These are phyloP conservation scores for Platerodrilus igneus DNA, from an alignment of 2,888 invertebrate species.

Conservation along the genomic window DNA sequence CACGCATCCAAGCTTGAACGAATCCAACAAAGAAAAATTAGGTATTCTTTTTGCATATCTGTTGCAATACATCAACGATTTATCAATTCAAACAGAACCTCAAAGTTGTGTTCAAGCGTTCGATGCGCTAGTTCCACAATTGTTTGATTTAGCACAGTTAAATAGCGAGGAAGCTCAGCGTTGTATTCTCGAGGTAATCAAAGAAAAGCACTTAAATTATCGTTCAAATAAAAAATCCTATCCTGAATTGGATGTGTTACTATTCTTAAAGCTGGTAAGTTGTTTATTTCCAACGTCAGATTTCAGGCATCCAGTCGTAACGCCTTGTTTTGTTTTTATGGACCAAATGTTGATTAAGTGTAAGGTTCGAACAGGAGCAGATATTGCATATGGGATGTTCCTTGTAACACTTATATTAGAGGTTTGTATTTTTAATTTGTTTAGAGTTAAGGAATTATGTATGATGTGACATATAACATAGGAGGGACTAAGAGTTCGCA, in stretches of 20 bases:
- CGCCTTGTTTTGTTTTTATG: slow-evolving; percentile 79
- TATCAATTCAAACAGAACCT: slow-evolving; percentile 50
- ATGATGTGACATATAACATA: no score
- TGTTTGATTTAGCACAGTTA: slow-evolving; percentile 67
- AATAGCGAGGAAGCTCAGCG: slow-evolving; percentile 65
- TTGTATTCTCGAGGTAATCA: slow-evolving; percentile 63
- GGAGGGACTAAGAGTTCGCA: no score
- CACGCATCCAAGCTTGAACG: slow-evolving; percentile 76
- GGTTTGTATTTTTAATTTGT: slow-evolving; percentile 50
- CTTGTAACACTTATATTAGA: slow-evolving; percentile 69
- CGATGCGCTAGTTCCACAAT: slow-evolving; percentile 51
- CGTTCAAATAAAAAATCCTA: slow-evolving; percentile 55
- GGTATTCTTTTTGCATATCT: slow-evolving; percentile 70
- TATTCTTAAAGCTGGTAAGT: slow-evolving; percentile 78
- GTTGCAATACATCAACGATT: slow-evolving; percentile 71
- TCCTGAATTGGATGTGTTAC: slow-evolving; percentile 65
- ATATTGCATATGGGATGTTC: slow-evolving; percentile 75
- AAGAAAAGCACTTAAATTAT: slow-evolving; percentile 66
- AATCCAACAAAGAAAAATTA: slow-evolving; percentile 73
- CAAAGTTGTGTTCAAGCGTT: slow-evolving; percentile 57
- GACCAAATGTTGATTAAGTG: slow-evolving; percentile 69
- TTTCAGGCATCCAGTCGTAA: slow-evolving; percentile 82
- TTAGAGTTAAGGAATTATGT: no score
- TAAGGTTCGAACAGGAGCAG: slow-evolving; percentile 58
- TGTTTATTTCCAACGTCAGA: slow-evolving; percentile 86